Percentiles rank a stretch among this genome's conserved stretches.
Conservation (phyloP, 2,888 invertebrate genomes). For the Zaprionus bogoriensis region DNA sequence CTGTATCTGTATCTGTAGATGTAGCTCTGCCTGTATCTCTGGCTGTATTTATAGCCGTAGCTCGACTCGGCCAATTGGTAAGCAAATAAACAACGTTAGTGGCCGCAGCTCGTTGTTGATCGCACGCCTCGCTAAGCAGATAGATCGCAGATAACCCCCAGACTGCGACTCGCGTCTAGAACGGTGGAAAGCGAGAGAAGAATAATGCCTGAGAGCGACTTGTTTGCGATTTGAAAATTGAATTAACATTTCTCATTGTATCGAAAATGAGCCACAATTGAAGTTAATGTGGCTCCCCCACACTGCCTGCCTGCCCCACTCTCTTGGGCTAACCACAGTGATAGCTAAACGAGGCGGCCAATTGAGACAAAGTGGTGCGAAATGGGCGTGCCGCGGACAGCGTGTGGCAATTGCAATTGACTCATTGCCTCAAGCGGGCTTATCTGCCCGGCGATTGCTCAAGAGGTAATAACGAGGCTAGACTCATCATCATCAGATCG, state of each 20-base stretch:
- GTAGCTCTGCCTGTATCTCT: constrained; percentile 20
- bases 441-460: background rate
- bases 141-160: constrained; percentile 33
- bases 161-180: background rate
- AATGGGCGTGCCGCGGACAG: constrained; percentile 23
- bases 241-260: constrained; percentile 47
- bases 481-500: background rate
- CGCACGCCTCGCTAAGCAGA: constrained; percentile 41
- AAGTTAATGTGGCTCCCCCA: constrained; percentile 47
- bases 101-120: constrained; percentile 18
- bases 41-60: constrained; percentile 25
- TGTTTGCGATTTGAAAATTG: constrained; percentile 45
- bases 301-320: too few species aligned
- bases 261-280: constrained; percentile 62
- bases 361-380: constrained; percentile 39
- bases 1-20: constrained; percentile 9
- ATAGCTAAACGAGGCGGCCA: constrained; percentile 28
- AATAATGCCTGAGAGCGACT: constrained; percentile 8
- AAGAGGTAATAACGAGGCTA: constrained; percentile 4
- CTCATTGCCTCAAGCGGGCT: constrained; percentile 12
- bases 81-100: constrained; percentile 66
- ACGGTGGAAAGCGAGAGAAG: background rate
- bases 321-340: constrained; percentile 29
- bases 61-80: constrained; percentile 60
- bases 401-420: constrained; percentile 27